Conservation (phyloP, 2,888 invertebrate genomes). For the Dendrolimus pini region DNA sequence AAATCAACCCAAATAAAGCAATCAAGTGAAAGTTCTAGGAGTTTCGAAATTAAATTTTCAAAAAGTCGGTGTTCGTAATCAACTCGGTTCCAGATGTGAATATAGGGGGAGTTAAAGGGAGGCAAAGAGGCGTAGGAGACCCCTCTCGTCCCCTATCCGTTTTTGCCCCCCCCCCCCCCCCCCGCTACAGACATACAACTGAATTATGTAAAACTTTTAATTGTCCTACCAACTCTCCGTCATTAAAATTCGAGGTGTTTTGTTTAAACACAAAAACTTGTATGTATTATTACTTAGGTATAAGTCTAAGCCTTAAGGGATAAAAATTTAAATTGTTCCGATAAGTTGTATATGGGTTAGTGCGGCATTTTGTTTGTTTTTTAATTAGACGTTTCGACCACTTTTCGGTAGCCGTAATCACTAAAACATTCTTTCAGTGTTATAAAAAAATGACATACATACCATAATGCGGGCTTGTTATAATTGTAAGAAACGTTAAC, state of each 20-base stretch:
- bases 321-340: neutral
- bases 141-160: slow-evolving; percentile 3
- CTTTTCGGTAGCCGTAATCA: too few species aligned
- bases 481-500: too few species aligned
- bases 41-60: slow-evolving; percentile 39
- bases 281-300: neutral
- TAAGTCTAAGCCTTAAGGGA: neutral
- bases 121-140: slow-evolving; percentile 9
- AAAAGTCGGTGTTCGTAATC: slow-evolving; percentile 37
- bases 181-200: slow-evolving; percentile 31
- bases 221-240: slow-evolving; percentile 48
- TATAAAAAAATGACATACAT: too few species aligned
- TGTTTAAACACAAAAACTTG: slow-evolving; percentile 31
- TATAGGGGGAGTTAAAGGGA: slow-evolving; percentile 12
- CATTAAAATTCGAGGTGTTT: slow-evolving; percentile 55
- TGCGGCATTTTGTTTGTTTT: neutral
- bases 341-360: neutral
- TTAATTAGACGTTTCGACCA: too few species aligned
- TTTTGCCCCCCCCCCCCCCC: neutral
- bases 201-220: slow-evolving; percentile 59
- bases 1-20: slow-evolving; percentile 23
- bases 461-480: too few species aligned
- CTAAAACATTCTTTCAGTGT: too few species aligned
- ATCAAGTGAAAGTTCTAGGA: slow-evolving; percentile 30
- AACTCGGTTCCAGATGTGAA: slow-evolving; percentile 31